Percentiles rank a stretch among this genome's conserved stretches.
These are phyloP conservation scores for Chamaea fasciata DNA, from an alignment of 2,113 vertebrate species.

Conservation along the genomic window DNA sequence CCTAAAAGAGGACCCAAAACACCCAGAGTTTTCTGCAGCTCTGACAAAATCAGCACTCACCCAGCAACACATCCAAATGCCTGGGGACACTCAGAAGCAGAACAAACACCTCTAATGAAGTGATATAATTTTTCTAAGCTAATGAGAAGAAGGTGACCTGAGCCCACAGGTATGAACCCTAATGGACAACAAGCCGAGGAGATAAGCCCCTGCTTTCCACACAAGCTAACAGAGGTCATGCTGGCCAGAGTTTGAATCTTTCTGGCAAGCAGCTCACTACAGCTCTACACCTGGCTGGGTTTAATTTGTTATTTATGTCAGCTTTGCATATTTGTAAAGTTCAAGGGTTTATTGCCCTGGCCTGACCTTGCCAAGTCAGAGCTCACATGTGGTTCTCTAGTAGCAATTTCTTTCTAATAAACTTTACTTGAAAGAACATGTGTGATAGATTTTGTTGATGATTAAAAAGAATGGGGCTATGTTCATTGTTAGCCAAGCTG, in stretches of 20 bases:
- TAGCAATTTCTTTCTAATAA: conserved; percentile 85
- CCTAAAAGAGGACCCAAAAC: neutral
- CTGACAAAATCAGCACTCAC: neutral
- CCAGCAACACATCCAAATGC: neutral
- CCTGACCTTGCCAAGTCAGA: conserved; percentile 82
- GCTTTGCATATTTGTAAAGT: conserved; percentile 87
- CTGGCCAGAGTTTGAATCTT: conserved; percentile 55
- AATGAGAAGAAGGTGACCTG: conserved; percentile 49
- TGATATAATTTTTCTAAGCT: conserved; percentile 57
- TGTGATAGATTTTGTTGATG: conserved; percentile 82
- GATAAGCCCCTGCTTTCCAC: conserved; percentile 68
- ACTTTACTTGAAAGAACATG: conserved; percentile 82
- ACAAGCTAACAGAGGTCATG: conserved; percentile 66
- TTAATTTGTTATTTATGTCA: conserved; percentile 88
- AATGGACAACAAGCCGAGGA: conserved; percentile 52
- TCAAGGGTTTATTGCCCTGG: conserved; percentile 84
- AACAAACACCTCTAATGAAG: conserved; percentile 33
- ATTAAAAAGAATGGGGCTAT: conserved; percentile 80
- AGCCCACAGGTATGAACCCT: conserved; percentile 58
- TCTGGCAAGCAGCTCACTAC: conserved; percentile 53
- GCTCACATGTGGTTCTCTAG: conserved; percentile 81
- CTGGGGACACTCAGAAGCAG: conserved; percentile 3
- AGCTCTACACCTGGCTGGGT: conserved; percentile 79
- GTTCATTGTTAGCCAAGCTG: conserved; percentile 72
- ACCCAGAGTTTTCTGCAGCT: neutral